Conservation (phyloP, 2,888 invertebrate species). For the Alcis repandata region DNA sequence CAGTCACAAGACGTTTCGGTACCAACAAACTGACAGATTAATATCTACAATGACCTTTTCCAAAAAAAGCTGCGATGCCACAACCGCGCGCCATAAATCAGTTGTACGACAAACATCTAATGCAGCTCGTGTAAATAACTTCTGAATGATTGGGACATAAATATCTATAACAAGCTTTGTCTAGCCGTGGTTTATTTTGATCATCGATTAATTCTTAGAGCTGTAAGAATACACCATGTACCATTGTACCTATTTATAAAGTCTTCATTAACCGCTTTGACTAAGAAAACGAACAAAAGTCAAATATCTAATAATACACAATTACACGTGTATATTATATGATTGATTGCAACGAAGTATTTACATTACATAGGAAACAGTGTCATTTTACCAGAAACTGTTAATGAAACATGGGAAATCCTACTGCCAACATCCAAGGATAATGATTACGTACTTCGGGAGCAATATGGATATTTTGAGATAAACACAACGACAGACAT, state of each 20-base stretch:
- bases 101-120: conserved; percentile 42
- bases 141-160: conserved; percentile 38
- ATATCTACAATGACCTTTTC: conserved; percentile 43
- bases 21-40: conserved; percentile 33
- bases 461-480: neutral
- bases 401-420: neutral
- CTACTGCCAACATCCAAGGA: neutral
- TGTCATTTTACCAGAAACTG: neutral
- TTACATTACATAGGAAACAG: neutral
- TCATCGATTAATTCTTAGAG: conserved; percentile 18
- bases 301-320: no score
- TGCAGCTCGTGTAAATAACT: conserved; percentile 31
- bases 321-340: neutral
- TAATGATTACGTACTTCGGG: neutral
- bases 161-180: conserved; percentile 34
- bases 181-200: conserved; percentile 26
- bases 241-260: no score
- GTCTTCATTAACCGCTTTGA: no score
- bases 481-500: conserved; percentile 9
- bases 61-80: conserved; percentile 39
- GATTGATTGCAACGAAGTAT: no score
- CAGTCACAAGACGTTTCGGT: conserved; percentile 33
- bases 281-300: no score
- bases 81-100: conserved; percentile 43
- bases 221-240: no score